These are phyloP conservation scores for Hippolais icterina DNA, from an alignment of 2,113 vertebrate genomes.

Conservation along the genomic window DNA sequence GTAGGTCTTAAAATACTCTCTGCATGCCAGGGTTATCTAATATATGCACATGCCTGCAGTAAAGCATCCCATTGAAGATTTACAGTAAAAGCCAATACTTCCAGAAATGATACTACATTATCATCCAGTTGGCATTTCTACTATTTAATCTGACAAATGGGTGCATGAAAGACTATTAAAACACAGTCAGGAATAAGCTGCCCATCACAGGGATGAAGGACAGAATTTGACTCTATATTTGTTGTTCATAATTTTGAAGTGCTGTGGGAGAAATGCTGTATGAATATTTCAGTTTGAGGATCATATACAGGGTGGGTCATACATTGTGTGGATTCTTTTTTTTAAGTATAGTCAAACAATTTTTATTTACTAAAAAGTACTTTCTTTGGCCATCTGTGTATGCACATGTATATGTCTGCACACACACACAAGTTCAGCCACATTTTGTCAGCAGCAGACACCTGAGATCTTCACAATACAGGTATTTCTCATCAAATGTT, in stretches of 20 bases:
- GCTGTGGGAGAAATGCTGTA: neutral
- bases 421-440: neutral
- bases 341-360: neutral
- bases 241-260: neutral
- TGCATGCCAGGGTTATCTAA: slow-evolving; percentile 21
- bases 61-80: slow-evolving; percentile 7
- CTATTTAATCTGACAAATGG: slow-evolving; percentile 11
- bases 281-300: neutral
- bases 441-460: neutral
- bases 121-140: slow-evolving; percentile 29
- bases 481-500: neutral
- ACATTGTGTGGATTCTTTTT: neutral
- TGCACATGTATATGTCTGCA: neutral
- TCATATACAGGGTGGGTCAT: neutral
- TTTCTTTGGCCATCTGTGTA: neutral
- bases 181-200: neutral
- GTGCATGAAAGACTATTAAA: neutral
- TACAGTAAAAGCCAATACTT: slow-evolving; percentile 46
- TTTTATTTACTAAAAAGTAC: neutral
- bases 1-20: slow-evolving; percentile 36
- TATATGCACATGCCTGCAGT: neutral
- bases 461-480: neutral
- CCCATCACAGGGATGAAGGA: neutral
- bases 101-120: slow-evolving; percentile 21
- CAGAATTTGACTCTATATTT: neutral